These are phyloP conservation scores for Pachypanchax playfairii DNA, from an alignment of 2,113 vertebrate species.

Conservation along the genomic window DNA sequence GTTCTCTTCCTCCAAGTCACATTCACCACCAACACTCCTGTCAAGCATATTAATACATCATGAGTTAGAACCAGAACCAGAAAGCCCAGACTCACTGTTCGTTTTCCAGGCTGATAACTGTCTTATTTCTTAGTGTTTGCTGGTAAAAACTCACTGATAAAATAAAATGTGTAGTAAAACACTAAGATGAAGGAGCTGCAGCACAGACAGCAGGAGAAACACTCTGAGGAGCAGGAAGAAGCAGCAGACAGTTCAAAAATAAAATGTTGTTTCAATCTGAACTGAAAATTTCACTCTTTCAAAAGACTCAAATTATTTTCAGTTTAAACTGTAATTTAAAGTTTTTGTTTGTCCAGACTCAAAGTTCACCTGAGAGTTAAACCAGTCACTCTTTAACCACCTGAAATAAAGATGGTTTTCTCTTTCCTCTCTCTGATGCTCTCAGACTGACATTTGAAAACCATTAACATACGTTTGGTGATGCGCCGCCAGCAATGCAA, in stretches of 20 bases:
- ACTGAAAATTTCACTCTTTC: neutral
- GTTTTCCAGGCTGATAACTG: neutral
- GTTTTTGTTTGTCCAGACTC: too few species aligned
- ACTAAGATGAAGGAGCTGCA: neutral
- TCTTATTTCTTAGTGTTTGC: constrained; percentile 17
- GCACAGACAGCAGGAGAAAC: neutral
- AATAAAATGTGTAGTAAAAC: constrained; percentile 1
- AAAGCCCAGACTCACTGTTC: too few species aligned
- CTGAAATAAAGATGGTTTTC: constrained; percentile 3
- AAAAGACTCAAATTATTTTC: constrained; percentile 7
- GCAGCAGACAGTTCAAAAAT: neutral
- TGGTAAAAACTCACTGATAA: constrained; percentile 2
- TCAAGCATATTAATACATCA: constrained; percentile 7
- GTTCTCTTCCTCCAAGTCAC: constrained; percentile 99
- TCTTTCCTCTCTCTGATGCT: neutral
- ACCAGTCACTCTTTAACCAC: constrained; percentile 7
- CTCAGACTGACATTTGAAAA: constrained; percentile 57
- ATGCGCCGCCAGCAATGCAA: constrained; percentile 21
- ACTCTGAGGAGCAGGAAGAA: neutral
- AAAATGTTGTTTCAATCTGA: too few species aligned
- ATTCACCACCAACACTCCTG: constrained; percentile 98
- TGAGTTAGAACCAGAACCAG: neutral
- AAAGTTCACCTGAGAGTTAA: too few species aligned
- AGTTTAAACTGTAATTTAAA: neutral
- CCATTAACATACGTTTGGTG: constrained; percentile 44